Conservation (phyloP, 2,797 vertebrate genomes). For the Xenentodon cancila region DNA sequence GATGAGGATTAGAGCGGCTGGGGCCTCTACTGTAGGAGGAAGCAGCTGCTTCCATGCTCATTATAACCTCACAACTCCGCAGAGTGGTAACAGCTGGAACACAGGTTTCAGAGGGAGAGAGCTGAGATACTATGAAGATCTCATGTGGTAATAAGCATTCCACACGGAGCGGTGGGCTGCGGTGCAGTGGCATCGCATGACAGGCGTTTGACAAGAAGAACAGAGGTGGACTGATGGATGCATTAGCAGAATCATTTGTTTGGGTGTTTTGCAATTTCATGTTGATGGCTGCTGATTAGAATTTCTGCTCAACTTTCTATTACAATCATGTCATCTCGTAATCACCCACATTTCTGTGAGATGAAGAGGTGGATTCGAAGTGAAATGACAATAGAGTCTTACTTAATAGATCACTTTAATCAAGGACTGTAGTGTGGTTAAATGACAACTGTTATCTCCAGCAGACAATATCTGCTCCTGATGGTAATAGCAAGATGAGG, state of each 20-base stretch:
- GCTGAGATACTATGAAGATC: slow-evolving; percentile 65
- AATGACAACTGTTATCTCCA: slow-evolving; percentile 68
- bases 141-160: slow-evolving; percentile 76
- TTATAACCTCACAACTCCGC: slow-evolving; percentile 81
- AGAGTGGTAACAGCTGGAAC: slow-evolving; percentile 82
- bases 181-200: slow-evolving; percentile 62
- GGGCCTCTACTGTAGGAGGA: slow-evolving; percentile 83
- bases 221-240: slow-evolving; percentile 58
- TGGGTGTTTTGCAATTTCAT: slow-evolving; percentile 50
- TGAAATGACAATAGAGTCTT: slow-evolving; percentile 47
- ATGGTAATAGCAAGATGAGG: slow-evolving; percentile 67
- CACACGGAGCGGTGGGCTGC: slow-evolving; percentile 53
- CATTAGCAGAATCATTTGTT: slow-evolving; percentile 60
- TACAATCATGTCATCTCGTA: slow-evolving; percentile 31
- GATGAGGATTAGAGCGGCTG: slow-evolving; percentile 82
- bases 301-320: slow-evolving; percentile 39
- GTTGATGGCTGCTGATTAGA: slow-evolving; percentile 20
- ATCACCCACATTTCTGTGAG: slow-evolving; percentile 35
- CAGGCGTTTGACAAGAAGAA: slow-evolving; percentile 61
- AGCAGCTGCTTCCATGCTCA: slow-evolving; percentile 84
- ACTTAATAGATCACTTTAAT: slow-evolving; percentile 67
- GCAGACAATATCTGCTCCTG: slow-evolving; percentile 57
- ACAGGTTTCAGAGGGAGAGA: slow-evolving; percentile 75
- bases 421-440: slow-evolving; percentile 53
- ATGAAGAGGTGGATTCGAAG: slow-evolving; percentile 46